Base-by-base conservation (phyloP, 2,888 invertebrate genomes). In the Plemyria rubiginata region DNA sequence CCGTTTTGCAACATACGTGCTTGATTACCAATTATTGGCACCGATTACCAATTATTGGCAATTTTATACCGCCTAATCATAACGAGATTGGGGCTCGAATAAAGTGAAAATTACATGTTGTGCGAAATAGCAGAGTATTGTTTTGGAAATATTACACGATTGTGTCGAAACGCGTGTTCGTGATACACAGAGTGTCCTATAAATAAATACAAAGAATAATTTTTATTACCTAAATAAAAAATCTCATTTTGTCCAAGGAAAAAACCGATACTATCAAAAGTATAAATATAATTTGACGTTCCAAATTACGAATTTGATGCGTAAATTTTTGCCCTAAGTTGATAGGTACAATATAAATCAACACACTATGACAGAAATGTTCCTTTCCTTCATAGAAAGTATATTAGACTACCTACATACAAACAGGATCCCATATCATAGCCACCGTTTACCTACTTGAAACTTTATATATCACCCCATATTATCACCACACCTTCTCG, bases 21-120 rank as follows among this genome's bases (percentile, higher is more conserved):
- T 66, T 58, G 57, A 77, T 73, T 70, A 70, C 67, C 65, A 70
- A 70, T 70, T 74, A 58, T 65, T 58, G 54, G 52, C 59, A 60
- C 50, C 68, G 63, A 68, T 78, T 70, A 73, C 59, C 55, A 63
- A 63, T 66, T 70, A 68, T 66, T 63, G 49, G 67, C 67, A 70
- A 68, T 70, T 70, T 68, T 66, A 70, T 65, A 72, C 60, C 57
- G 60, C 66, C 75, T 74, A 80, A 80, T 81, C 78, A 76, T 66
- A 46, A 16, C 54, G 54, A 80, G 78, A 81, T 77, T 74, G 22
- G 76, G 65, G 5, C 46, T 68, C 70, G 68, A 79, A 81, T 80
- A 74, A 77, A 71, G 69, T 67, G 65, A 32, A 81, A 81, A 81
- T 81, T 77, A 68, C 75, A 70, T 54, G 65, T 63, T 66, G 45